Conservation (phyloP, 2,113 vertebrate species). For the Lepus americanus region DNA sequence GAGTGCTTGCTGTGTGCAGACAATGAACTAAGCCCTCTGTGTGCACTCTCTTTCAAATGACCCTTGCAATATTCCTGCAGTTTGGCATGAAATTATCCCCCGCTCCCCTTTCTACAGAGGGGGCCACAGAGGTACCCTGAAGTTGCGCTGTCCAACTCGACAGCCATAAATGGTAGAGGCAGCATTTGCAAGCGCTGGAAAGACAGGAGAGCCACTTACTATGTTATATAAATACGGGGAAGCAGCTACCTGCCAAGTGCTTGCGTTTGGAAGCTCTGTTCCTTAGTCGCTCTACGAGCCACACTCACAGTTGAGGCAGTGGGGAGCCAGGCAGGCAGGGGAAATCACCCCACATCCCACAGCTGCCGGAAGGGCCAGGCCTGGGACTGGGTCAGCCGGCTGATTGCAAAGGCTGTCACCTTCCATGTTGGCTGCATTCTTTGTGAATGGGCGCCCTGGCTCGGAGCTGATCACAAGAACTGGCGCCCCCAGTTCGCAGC, state of each 20-base stretch:
- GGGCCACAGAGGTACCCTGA: slow-evolving; percentile 31
- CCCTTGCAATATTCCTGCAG: background rate
- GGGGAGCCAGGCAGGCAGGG: slow-evolving; percentile 1
- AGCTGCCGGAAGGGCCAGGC: background rate
- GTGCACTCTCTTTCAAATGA: background rate
- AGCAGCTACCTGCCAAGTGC: background rate
- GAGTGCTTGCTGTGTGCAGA: background rate
- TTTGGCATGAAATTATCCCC: background rate
- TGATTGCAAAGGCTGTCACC: slow-evolving; percentile 5
- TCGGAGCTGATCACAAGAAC: background rate
- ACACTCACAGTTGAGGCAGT: background rate
- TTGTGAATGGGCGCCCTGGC: background rate
- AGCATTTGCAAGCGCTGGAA: background rate
- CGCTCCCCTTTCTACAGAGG: background rate
- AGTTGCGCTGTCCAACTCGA: slow-evolving; percentile 30
- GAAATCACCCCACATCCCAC: background rate
- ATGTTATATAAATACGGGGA: slow-evolving; percentile 37
- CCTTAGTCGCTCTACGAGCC: background rate
- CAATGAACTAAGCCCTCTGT: background rate
- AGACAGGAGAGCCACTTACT: slow-evolving; percentile 48
- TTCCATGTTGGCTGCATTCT: background rate
- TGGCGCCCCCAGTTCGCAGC: background rate
- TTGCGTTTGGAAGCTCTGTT: background rate
- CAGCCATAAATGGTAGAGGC: slow-evolving; percentile 30
- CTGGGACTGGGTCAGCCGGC: background rate